Evolutionary conservation across 2,888 invertebrate genomes (phyloP).

Genomic region (Meteorus cinctellus): DNA sequence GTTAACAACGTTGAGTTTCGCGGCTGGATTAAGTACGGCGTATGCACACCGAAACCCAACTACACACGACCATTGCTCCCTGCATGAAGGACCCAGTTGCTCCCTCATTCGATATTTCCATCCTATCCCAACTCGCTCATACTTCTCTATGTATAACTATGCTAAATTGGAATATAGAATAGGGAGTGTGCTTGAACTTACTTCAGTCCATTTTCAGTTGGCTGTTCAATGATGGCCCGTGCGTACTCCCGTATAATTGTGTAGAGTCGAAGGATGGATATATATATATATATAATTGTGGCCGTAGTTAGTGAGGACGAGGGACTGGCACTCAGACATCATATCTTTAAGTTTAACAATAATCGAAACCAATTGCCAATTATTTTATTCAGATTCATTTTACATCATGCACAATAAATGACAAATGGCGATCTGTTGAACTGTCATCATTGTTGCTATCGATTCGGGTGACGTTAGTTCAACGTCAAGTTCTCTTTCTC

Average conservation of each 20-base stretch:
- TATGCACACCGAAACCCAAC: neutral
- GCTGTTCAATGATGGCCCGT: conserved; percentile 2
- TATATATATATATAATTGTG: neutral
- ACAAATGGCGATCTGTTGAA: no score
- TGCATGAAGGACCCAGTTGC: neutral
- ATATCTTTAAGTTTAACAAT: neutral
- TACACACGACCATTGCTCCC: neutral
- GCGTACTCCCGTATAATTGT: conserved; percentile 11
- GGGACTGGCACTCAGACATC: neutral
- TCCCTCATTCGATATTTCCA: neutral
- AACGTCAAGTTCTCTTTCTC: no score
- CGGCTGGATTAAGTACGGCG: conserved; percentile 29
- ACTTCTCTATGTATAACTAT: neutral
- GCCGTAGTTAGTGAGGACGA: conserved; percentile 2
- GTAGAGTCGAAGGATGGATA: neutral
- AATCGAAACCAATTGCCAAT: neutral
- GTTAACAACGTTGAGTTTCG: conserved; percentile 32
- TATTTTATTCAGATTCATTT: neutral
- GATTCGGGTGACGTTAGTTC: no score
- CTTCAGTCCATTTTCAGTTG: conserved; percentile 11
- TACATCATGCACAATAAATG: neutral
- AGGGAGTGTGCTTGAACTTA: conserved; percentile 3
- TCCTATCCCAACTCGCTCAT: neutral
- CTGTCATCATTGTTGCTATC: no score
- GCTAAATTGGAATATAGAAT: conserved; percentile 9